A percentile compares a stretch with the other conserved stretches of the same genome.
Evolutionary conservation across 2,797 vertebrate genomes (phyloP).

Genomic region (Hapalemur alaotrensis): DNA sequence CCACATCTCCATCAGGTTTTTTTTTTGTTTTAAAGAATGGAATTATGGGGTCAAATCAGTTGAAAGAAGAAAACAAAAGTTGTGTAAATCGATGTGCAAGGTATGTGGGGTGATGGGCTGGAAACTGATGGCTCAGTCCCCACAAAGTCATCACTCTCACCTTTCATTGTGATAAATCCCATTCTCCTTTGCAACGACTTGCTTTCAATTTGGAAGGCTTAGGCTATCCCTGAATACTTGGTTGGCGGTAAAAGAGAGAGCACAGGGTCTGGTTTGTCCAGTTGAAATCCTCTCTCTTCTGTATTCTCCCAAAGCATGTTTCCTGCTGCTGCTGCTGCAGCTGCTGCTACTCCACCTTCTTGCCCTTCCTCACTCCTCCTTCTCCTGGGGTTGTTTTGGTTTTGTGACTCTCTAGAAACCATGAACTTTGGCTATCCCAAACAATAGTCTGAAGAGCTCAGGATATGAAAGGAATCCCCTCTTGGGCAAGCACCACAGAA

Average conservation of each 20-base stretch:
- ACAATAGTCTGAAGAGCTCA: not conserved
- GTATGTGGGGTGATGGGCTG: not conserved
- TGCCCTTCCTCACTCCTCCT: not conserved
- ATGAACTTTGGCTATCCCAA: not conserved
- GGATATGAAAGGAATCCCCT: not conserved
- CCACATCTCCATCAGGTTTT: not conserved
- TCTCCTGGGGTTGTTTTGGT: not conserved
- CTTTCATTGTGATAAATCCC: not conserved
- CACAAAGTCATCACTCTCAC: not conserved
- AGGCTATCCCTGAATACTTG: not conserved
- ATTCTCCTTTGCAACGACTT: not conserved
- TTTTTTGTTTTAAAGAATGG: not conserved
- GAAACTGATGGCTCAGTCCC: not conserved
- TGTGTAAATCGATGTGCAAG: not conserved
- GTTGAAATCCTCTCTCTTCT: not conserved
- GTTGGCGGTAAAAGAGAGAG: not conserved
- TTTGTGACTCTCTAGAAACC: not conserved
- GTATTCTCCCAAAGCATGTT: not conserved
- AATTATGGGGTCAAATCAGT: not conserved
- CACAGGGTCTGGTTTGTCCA: not conserved
- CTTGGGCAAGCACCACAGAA: not conserved
- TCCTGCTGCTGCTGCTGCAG: not conserved
- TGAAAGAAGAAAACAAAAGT: constrained; percentile 39
- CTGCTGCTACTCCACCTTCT: not conserved
- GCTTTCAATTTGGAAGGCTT: not conserved